A percentile compares a stretch with the other conserved stretches of the same genome.
Evolutionary conservation across 2,888 invertebrate genomes (phyloP).

Genomic region (Calameuta pallipes): DNA sequence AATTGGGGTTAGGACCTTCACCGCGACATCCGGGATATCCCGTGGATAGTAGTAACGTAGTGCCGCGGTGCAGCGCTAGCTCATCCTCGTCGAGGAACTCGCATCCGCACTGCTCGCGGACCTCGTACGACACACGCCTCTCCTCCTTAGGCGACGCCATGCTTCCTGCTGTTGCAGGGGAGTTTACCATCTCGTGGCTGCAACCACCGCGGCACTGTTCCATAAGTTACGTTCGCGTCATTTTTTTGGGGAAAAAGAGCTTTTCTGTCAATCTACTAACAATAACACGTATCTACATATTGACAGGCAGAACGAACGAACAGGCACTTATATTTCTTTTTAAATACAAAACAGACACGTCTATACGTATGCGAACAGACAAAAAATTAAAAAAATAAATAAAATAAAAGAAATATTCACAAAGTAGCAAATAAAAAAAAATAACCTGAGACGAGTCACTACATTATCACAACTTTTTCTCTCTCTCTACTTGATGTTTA

Average conservation of each 20-base stretch:
- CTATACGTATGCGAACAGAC: neutral
- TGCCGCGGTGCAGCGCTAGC: slow-evolving; percentile 46
- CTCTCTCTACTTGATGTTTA: neutral
- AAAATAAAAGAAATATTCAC: too few species aligned
- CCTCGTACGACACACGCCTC: slow-evolving; percentile 25
- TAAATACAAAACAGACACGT: neutral
- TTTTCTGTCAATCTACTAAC: neutral
- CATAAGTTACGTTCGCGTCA: slow-evolving; percentile 61
- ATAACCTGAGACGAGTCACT: neutral
- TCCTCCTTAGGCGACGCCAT: slow-evolving; percentile 52
- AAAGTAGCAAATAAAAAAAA: neutral
- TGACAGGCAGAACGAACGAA: neutral
- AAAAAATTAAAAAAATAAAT: neutral
- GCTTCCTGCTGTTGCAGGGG: slow-evolving; percentile 55
- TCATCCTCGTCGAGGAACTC: slow-evolving; percentile 48
- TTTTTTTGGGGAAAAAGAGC: slow-evolving; percentile 33
- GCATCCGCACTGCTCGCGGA: slow-evolving; percentile 45
- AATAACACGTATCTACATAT: neutral
- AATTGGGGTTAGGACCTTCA: slow-evolving; percentile 5
- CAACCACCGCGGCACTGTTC: slow-evolving; percentile 65
- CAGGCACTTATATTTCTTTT: neutral
- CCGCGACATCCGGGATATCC: slow-evolving; percentile 5
- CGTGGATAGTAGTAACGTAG: slow-evolving; percentile 46
- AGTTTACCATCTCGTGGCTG: slow-evolving; percentile 66
- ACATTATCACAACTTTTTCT: neutral